Evolutionary conservation across 2,797 vertebrate genomes (phyloP), one percentile per base, ranked within the genome.

Genomic region (Hypotaenidia philippensis): DNA sequence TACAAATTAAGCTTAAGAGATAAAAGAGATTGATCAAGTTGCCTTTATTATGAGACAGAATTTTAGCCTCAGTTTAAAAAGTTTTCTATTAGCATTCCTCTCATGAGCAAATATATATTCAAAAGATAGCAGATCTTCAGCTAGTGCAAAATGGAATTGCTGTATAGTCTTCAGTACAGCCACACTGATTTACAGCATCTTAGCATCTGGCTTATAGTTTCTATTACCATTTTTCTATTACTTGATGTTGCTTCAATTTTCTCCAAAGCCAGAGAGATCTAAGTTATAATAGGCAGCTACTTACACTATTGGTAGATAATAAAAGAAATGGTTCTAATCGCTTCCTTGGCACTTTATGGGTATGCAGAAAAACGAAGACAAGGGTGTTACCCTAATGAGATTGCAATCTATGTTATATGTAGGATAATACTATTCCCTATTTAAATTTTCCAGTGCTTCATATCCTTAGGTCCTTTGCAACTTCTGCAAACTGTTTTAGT

Each of bases 151-250:
- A n/a, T 55, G 12, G 44, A 79, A 90, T 70, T 90, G 34, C 55
- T 75, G 5, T 41, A 19, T 32, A 47, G 55, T 85, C 38, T 91
- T 86, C 50, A 40, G 70, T 26, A 88, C 34, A 63, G 18, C 72
- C 70, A 49, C 18, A 47, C 23, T 88, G 89, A 89, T 94, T 88
- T 91, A 93, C 72, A 88, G 13, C 41, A 47, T 65, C 64, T 90
- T 61, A 87, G 23, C 72, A 94, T 86, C 94, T 94, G 89, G 76
- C 55, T 93, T 71, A 94, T 80, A 89, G 89, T 89, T 87, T 79
- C 87, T 63, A 77, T 86, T 80, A 71, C 69, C 32, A 75, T 68
- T 85, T 87, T 87, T 64, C 68, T 86, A 61, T 78, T 95, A 91
- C 38, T 11, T 93, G 68, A 78, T 38, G 31, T 63, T 78, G 36